Evolutionary conservation across 2,113 vertebrate genomes (phyloP).

Genomic region (Chaetodon trifascialis): DNA sequence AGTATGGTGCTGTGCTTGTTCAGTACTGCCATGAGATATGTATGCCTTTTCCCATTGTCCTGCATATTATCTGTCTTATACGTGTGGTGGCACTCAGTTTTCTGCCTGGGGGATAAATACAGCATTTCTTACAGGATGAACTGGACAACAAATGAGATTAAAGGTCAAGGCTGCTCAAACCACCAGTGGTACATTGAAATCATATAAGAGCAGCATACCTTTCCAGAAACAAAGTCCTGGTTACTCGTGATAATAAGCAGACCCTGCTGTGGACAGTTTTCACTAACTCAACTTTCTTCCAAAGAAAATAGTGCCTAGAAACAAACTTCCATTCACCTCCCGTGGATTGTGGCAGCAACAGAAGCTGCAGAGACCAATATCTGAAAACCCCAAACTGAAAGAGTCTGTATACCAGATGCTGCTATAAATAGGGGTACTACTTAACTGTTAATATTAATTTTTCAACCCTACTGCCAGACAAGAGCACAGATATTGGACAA

Average conservation of each 20-base stretch:
- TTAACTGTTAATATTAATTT: background rate
- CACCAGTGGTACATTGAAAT: background rate
- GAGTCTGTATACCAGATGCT: background rate
- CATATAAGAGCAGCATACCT: background rate
- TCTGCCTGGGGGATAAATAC: too few species aligned
- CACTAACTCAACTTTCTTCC: background rate
- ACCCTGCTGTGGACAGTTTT: background rate
- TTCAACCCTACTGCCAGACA: background rate
- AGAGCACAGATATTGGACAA: background rate
- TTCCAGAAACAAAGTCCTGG: background rate
- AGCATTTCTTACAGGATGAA: too few species aligned
- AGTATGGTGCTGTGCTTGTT: too few species aligned
- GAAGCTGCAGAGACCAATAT: background rate
- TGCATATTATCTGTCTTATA: too few species aligned
- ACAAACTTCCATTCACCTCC: background rate
- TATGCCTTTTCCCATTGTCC: too few species aligned
- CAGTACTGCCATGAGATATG: too few species aligned
- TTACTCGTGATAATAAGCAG: slow-evolving; percentile 4
- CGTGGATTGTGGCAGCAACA: background rate
- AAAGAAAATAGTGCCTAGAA: background rate
- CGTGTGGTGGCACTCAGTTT: too few species aligned
- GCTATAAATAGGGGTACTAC: too few species aligned
- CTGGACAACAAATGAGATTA: background rate
- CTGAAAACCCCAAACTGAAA: background rate
- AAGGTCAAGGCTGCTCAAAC: background rate